Evolutionary conservation across 1,140 invertebrate genomes (phyloP).

Genomic region (Eriocheir sinensis): DNA sequence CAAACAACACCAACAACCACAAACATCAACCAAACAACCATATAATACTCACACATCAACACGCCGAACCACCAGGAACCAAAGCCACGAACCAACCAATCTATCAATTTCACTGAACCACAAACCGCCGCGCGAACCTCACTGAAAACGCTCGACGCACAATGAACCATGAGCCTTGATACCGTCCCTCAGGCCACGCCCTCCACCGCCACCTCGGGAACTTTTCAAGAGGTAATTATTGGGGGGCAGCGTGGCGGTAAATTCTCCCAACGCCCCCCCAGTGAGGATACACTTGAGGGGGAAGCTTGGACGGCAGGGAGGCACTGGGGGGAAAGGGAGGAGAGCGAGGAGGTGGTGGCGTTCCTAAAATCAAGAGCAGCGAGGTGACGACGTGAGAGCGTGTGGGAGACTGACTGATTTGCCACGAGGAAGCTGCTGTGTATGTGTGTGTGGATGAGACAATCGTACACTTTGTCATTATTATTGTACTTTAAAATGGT

Average conservation of each 20-base stretch:
- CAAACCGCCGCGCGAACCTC: not conserved
- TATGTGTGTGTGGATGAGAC: too few relatives aligned
- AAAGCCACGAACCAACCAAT: too few relatives aligned
- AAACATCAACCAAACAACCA: not conserved
- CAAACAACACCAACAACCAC: not conserved
- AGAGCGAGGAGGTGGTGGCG: too few relatives aligned
- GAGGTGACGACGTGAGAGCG: not conserved
- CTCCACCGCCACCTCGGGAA: not conserved
- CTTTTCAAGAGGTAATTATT: slow-evolving; percentile 50
- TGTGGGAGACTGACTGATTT: too few relatives aligned
- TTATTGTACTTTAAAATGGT: too few relatives aligned
- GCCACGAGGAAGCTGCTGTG: too few relatives aligned
- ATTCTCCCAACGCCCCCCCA: slow-evolving; percentile 1
- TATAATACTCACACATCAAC: not conserved
- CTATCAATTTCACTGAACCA: too few relatives aligned
- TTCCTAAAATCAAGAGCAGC: not conserved
- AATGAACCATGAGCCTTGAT: not conserved
- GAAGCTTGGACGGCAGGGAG: not conserved
- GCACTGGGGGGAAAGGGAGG: not conserved
- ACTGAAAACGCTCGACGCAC: not conserved
- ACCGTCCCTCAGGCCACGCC: not conserved
- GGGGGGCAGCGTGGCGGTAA: slow-evolving; percentile 37
- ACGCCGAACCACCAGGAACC: too few relatives aligned
- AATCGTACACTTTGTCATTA: too few relatives aligned
- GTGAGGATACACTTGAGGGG: slow-evolving; percentile 17